Base-by-base conservation (phyloP, 2,888 invertebrate genomes). In the Diploptera punctata region DNA sequence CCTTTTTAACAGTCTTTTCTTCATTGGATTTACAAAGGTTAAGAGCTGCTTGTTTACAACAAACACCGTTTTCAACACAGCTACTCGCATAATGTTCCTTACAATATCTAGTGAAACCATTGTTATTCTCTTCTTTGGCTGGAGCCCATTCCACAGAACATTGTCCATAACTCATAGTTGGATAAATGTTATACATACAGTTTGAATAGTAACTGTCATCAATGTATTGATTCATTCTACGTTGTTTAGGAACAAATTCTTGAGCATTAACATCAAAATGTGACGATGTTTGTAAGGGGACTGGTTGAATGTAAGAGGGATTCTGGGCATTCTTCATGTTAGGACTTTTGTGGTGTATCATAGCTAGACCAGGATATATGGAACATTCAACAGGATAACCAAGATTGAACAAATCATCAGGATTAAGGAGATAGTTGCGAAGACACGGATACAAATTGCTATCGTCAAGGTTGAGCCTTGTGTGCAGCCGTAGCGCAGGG, bases 371-470 rank as follows among this genome's bases (percentile, higher is more conserved):
- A 1, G 89, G 88, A 76, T 87, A 85, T 10, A 86, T 81, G 65
- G 86, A 85, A 75, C 89, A 87, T 78, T 90, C 89, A 7, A 92
- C 84, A 0, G 94, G 94, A 79, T 90, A 94, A 1, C 94, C 93
- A 75, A 90, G 85, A 13, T 87, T 86, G 77, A 88, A 84, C 82
- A 93, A 84, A 73, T 90, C 86, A 76, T 89, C 87, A 7, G 85
- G 84, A 26, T 87, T 86, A 65, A 93, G 84, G 21, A 90, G 80
- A 81, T 92, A 91, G 71, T 86, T 86, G 1, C 86, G 86, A 62
- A 94, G 82, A 54, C 88, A 85, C 65, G 84, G 82, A 57, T 84
- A 86, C 77, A 93, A 80, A 75, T 87, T 85, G 21, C 82, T 82
- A 77, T 90, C 88, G 5, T 81, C 79, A 38, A 88, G 77, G 13